These are phyloP conservation scores for Phortica okadai DNA, from an alignment of 2,888 invertebrate species.

Conservation along the genomic window DNA sequence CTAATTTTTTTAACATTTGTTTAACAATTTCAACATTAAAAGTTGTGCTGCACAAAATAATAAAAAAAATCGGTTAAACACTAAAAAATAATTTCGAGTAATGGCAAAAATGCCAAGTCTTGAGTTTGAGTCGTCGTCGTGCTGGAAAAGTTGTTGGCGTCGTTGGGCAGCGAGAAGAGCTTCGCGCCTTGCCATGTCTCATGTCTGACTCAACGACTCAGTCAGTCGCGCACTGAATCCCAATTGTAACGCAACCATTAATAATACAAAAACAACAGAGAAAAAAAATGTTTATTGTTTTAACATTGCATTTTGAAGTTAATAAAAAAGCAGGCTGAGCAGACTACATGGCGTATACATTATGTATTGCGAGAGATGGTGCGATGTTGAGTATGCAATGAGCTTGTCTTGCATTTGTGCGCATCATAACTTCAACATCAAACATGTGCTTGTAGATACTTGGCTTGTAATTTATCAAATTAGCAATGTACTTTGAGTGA, in stretches of 20 bases:
- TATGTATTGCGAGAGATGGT: slow-evolving; percentile 22
- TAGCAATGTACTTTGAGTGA: too few relatives aligned
- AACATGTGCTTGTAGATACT: background rate
- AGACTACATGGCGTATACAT: slow-evolving; percentile 30
- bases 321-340: slow-evolving; percentile 33
- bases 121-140: slow-evolving; percentile 35
- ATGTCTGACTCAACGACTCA: background rate
- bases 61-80: slow-evolving; percentile 48
- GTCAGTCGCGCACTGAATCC: slow-evolving; percentile 72
- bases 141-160: slow-evolving; percentile 29
- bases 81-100: slow-evolving; percentile 56
- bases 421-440: too few relatives aligned
- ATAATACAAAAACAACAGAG: slow-evolving; percentile 42
- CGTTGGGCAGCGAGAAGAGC: slow-evolving; percentile 19
- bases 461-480: background rate
- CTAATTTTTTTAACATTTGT: slow-evolving; percentile 34
- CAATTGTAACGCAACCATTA: slow-evolving; percentile 72
- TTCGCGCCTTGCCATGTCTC: background rate
- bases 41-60: slow-evolving; percentile 56
- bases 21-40: slow-evolving; percentile 52
- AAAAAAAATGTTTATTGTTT: slow-evolving; percentile 33
- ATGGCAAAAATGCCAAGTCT: slow-evolving; percentile 52
- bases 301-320: slow-evolving; percentile 15
- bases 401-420: too few relatives aligned
- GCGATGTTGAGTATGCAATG: background rate